Evolutionary conservation across 2,888 invertebrate genomes (phyloP), one percentile per base, ranked within the genome.

Genomic region (Nemotelus pantherinus): DNA sequence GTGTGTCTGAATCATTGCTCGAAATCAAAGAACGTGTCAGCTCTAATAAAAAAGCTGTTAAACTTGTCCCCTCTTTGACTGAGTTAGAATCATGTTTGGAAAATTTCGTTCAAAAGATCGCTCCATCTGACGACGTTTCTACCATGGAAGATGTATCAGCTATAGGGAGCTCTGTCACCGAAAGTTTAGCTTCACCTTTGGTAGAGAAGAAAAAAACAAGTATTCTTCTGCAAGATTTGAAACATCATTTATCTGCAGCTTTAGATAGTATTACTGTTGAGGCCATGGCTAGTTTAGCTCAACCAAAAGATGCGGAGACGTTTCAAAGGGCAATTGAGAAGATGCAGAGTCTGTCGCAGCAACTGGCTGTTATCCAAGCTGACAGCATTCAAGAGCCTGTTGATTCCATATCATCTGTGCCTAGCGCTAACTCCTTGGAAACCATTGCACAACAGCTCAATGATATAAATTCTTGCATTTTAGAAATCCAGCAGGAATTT

Each of bases 121-220:
- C 80, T 2, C 81, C 82, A 3, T 75, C 77, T 6, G 86, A 86
- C 65, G 85, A 86, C 68, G 45, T 84, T 2, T 86, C 86, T 2
- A 86, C 86, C 2, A 79, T 86, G 77, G 90, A 90, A 82, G 91
- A 91, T 81, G 86, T 91, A 78, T 91, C 91, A 2, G 89, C 88
- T 25, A 87, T 92, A 25, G 90, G n/a, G 90, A 90, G 91, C 0
- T 86, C 89, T 6, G 76, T 78, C 9, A 48, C 79, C 2, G 79
- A 80, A 55, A 72, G 75, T 1, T n/a, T 80, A 2, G 63, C 48
- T 2, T 75, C 77, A 2, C 10, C 47, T 5, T 55, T 25, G 1
- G 43, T 4, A 25, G 48, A 39, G 43, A 76, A 65, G 43, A 50
- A 5, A 5, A 50, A 53, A 4, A 81, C 83, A 0, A 83, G 83